These are phyloP conservation scores for Drosophila pachea DNA, from an alignment of 1,140 invertebrate genomes.

Conservation along the genomic window DNA sequence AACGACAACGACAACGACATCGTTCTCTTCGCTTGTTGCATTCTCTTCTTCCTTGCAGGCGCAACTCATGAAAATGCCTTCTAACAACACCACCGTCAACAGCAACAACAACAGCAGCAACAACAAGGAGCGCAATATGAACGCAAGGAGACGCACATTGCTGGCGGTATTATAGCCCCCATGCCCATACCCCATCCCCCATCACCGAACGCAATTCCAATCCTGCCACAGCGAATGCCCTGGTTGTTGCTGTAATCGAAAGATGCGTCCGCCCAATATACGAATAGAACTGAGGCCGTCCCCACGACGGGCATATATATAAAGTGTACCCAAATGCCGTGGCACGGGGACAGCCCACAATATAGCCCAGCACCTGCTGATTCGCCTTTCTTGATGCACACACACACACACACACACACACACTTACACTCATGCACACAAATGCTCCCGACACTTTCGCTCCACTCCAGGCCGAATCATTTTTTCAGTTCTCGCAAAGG, in stretches of 20 bases:
- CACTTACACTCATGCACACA: neutral
- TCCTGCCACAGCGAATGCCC: conserved; percentile 26
- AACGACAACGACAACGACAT: neutral
- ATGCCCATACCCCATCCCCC: neutral
- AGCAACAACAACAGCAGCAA: conserved; percentile 14
- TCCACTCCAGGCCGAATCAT: conserved; percentile 13
- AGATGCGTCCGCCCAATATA: conserved; percentile 68
- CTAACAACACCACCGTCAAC: conserved; percentile 53
- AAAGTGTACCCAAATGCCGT: conserved; percentile 43
- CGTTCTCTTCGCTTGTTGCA: conserved; percentile 64
- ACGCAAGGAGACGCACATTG: neutral
- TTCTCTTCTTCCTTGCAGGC: conserved; percentile 56
- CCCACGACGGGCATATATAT: conserved; percentile 27
- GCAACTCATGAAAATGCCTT: conserved; percentile 71
- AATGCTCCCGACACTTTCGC: conserved; percentile 43
- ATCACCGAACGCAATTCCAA: conserved; percentile 2
- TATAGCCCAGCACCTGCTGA: conserved; percentile 71
- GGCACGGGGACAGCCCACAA: conserved; percentile 50
- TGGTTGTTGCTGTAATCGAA: conserved; percentile 70
- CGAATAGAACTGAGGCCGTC: conserved; percentile 27
- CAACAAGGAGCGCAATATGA: conserved; percentile 18
- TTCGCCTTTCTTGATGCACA: conserved; percentile 50
- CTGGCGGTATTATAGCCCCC: neutral
- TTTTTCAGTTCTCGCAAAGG: conserved; percentile 21
- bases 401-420: conserved; percentile 36